Percentiles rank a stretch among this genome's conserved stretches.
phyloP scores from a whole-genome alignment of 2,797 vertebrate genomes.

The Myiothlypis coronata region DNA sequence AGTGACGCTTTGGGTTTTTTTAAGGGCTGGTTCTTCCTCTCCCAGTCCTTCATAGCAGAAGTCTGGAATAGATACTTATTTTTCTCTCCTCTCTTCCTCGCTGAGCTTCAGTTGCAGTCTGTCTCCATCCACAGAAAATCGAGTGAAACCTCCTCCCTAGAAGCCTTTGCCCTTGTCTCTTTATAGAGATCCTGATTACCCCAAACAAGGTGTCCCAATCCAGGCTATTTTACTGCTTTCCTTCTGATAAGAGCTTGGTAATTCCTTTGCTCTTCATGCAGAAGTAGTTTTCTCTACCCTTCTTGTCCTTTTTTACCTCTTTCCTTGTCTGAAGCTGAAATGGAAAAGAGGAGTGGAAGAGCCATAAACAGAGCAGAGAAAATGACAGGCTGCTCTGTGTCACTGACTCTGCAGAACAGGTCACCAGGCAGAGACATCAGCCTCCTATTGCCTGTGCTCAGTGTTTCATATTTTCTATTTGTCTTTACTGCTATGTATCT shows the following conservation, averaged over 20 bases:
- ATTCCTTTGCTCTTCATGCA: background rate
- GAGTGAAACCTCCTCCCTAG: background rate
- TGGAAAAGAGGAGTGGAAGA: background rate
- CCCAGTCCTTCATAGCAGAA: background rate
- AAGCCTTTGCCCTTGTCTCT: background rate
- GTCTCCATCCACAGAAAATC: background rate
- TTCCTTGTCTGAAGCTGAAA: background rate
- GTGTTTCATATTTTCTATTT: slow-evolving; percentile 36
- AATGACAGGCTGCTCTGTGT: slow-evolving; percentile 68
- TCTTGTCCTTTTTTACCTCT: background rate
- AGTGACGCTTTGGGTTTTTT: background rate
- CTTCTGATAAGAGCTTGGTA: background rate
- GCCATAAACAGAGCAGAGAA: slow-evolving; percentile 51
- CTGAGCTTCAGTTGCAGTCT: background rate
- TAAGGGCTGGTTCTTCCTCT: background rate
- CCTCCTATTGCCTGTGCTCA: background rate
- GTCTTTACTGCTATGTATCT: slow-evolving; percentile 36
- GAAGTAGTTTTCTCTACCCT: background rate
- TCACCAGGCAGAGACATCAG: slow-evolving; percentile 3
- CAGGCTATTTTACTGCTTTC: background rate
- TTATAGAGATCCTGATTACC: background rate
- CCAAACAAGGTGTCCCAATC: background rate
- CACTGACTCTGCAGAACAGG: slow-evolving; percentile 68
- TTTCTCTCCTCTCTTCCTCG: background rate
- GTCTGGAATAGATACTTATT: background rate